These are phyloP conservation scores for Carposina sasakii DNA, from an alignment of 1,140 invertebrate genomes.

Conservation along the genomic window DNA sequence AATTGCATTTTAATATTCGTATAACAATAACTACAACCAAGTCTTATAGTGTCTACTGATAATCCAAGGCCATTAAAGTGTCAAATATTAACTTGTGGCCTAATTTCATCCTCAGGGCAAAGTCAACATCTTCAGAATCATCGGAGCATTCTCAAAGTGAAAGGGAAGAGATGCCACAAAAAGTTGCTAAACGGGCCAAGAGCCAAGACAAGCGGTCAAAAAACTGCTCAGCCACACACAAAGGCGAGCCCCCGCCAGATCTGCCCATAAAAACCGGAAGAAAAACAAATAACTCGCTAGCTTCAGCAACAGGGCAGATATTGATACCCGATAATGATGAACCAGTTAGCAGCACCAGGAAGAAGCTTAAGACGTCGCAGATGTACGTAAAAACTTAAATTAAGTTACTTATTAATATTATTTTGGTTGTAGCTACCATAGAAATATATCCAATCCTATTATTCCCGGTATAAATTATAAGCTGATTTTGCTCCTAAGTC, in stretches of 20 bases:
- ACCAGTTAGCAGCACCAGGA: slow-evolving; percentile 62
- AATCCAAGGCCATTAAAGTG: too few relatives aligned
- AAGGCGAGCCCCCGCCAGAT: slow-evolving; percentile 64
- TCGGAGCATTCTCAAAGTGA: slow-evolving; percentile 40
- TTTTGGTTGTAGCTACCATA: too few relatives aligned
- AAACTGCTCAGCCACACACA: slow-evolving; percentile 52
- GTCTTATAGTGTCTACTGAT: too few relatives aligned
- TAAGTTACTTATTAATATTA: too few relatives aligned
- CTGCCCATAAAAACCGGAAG: slow-evolving; percentile 76
- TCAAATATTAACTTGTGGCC: slow-evolving; percentile 9
- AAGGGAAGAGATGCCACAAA: slow-evolving; percentile 54
- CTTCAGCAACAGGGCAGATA: slow-evolving; percentile 86
- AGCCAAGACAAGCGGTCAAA: slow-evolving; percentile 48
- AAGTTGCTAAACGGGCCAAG: slow-evolving; percentile 35
- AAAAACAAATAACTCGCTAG: slow-evolving; percentile 90
- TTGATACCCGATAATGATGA: slow-evolving; percentile 77
- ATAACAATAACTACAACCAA: too few relatives aligned
- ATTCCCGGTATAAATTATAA: too few relatives aligned
- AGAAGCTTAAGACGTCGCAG: slow-evolving; percentile 78
- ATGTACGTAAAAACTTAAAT: slow-evolving; percentile 78
- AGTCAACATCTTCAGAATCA: slow-evolving; percentile 42
- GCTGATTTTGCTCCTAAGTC: too few relatives aligned
- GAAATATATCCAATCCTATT: too few relatives aligned
- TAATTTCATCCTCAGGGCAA: slow-evolving; percentile 24
- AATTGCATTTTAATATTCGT: too few relatives aligned